These are phyloP conservation scores for Arion vulgaris DNA, from an alignment of 1,140 invertebrate species.

Conservation along the genomic window DNA sequence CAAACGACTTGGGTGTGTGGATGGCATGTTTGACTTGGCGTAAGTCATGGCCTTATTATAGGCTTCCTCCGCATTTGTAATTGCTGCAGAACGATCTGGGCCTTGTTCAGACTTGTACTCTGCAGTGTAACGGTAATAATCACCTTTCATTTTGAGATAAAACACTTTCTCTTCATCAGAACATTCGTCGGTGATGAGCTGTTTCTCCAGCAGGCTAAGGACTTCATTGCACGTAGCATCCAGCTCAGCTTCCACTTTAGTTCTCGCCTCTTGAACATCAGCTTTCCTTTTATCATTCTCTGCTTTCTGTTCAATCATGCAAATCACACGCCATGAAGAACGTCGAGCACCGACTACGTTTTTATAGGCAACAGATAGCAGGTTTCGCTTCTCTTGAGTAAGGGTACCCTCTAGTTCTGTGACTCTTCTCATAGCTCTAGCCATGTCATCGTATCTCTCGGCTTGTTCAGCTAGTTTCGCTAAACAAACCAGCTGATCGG, in stretches of 20 bases:
- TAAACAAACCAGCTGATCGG: conserved; percentile 49
- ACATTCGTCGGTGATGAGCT: conserved; percentile 80
- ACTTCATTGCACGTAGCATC: conserved; percentile 99
- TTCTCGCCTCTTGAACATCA: conserved; percentile 80
- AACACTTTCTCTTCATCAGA: conserved; percentile 94
- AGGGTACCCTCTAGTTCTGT: conserved; percentile 53
- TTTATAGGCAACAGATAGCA: conserved; percentile 98
- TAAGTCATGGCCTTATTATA: conserved; percentile 99
- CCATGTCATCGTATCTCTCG: conserved; percentile 67
- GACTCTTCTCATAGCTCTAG: conserved; percentile 54
- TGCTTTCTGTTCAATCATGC: conserved; percentile 88
- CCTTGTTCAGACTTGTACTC: conserved; percentile 94
- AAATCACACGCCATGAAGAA: conserved; percentile 98
- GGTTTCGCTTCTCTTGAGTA: conserved; percentile 85
- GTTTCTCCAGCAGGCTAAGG: conserved; percentile 94
- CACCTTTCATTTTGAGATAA: conserved; percentile 99
- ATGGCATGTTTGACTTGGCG: conserved; percentile 98
- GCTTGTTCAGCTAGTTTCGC: conserved; percentile 63
- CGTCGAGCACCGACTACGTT: conserved; percentile 98
- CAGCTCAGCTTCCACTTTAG: conserved; percentile 98
- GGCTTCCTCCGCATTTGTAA: conserved; percentile 98
- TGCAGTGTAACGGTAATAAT: conserved; percentile 98
- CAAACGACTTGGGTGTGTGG: conserved; percentile 98
- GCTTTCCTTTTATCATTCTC: conserved; percentile 96
- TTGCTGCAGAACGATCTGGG: conserved; percentile 79